Conservation (phyloP, 2,888 invertebrate species). For the Xestia ashworthii region DNA sequence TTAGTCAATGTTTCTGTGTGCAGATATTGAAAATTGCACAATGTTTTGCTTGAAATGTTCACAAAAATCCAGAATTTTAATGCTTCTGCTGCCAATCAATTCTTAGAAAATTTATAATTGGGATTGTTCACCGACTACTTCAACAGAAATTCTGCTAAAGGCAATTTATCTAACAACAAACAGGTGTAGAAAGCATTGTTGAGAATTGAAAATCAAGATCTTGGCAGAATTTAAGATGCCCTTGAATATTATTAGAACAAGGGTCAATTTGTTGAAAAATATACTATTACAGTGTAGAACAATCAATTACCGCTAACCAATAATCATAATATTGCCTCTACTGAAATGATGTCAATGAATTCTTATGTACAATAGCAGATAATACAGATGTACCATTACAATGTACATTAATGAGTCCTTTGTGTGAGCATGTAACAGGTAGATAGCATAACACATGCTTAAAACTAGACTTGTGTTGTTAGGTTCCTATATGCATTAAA, state of each 20-base stretch:
- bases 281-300: constrained; percentile 4
- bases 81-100: constrained; percentile 24
- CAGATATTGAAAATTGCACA: background rate
- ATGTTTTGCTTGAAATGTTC: background rate
- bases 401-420: constrained; percentile 42
- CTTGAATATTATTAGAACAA: constrained; percentile 49
- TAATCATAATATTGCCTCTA: constrained; percentile 18
- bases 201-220: constrained; percentile 16
- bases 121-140: constrained; percentile 44
- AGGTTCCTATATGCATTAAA: constrained; percentile 44
- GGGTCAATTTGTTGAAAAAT: constrained; percentile 4
- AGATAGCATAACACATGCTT: constrained; percentile 44
- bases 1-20: background rate
- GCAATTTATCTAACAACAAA: constrained; percentile 22
- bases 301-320: constrained; percentile 11
- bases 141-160: constrained; percentile 43
- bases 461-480: constrained; percentile 47
- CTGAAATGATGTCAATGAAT: constrained; percentile 53
- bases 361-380: constrained; percentile 40
- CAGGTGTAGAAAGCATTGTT: constrained; percentile 11
- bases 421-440: constrained; percentile 61
- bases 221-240: constrained; percentile 21
- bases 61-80: constrained; percentile 13
- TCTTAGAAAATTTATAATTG: constrained; percentile 64
- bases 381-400: constrained; percentile 42